Conservation (phyloP, 2,113 vertebrate species). For the Rhea pennata region DNA sequence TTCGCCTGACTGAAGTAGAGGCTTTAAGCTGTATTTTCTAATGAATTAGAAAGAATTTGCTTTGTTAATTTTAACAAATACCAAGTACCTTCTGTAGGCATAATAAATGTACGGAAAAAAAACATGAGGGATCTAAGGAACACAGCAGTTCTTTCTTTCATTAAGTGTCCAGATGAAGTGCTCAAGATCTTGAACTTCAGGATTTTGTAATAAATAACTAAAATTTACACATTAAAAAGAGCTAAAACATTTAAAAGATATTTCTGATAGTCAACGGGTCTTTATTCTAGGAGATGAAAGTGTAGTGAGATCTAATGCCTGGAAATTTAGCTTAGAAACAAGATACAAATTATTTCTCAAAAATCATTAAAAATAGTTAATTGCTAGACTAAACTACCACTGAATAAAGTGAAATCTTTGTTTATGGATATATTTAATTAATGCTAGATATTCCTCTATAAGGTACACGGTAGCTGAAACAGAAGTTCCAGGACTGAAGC, state of each 20-base stretch:
- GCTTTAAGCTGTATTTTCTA: background rate
- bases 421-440: constrained; percentile 4
- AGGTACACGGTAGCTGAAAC: background rate
- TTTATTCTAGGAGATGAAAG: background rate
- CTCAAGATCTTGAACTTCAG: background rate
- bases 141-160: background rate
- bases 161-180: background rate
- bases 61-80: constrained; percentile 41
- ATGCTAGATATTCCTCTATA: background rate
- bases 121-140: background rate
- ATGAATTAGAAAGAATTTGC: constrained; percentile 9
- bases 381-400: background rate
- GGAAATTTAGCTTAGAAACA: background rate
- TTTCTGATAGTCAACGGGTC: background rate
- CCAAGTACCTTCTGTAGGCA: background rate
- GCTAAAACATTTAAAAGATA: background rate
- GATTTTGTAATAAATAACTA: background rate
- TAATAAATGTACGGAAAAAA: background rate
- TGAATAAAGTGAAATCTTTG: background rate
- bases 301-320: background rate
- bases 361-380: background rate
- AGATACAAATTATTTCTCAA: background rate
- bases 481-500: background rate
- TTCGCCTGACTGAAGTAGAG: background rate
- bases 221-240: background rate